Conservation (phyloP, 2,113 vertebrate genomes). For the Narcine bancroftii region DNA sequence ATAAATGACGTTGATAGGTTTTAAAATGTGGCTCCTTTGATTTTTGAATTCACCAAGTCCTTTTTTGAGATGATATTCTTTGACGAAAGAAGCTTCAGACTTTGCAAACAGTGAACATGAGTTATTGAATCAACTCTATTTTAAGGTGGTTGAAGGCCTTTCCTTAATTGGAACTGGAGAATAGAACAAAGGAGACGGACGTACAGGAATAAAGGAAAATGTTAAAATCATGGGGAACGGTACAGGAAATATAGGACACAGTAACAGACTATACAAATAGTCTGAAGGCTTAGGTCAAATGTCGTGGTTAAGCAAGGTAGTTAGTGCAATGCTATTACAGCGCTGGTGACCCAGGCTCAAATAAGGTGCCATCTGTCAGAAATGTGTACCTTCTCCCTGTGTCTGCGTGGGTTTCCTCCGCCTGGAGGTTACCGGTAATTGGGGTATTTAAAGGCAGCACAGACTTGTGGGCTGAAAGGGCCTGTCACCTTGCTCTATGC, state of each 20-base stretch:
- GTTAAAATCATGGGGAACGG: neutral
- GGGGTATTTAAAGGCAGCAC: too few species aligned
- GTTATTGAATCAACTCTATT: neutral
- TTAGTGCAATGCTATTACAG: too few species aligned
- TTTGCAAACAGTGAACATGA: neutral
- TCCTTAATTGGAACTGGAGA: neutral
- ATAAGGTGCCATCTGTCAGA: too few species aligned
- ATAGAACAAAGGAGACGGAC: neutral
- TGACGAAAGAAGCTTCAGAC: neutral
- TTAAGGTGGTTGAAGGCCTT: neutral
- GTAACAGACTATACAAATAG: neutral
- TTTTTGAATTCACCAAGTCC: neutral
- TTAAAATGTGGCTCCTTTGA: neutral
- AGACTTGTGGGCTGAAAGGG: too few species aligned
- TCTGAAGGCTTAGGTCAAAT: too few species aligned
- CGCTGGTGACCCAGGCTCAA: too few species aligned
- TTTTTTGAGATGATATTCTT: neutral
- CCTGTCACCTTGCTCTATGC: too few species aligned
- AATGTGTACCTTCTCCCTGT: too few species aligned
- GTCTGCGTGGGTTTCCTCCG: too few species aligned
- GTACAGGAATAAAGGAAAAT: neutral
- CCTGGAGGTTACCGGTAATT: too few species aligned
- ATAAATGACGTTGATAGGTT: neutral
- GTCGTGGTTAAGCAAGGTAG: too few species aligned
- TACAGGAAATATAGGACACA: neutral